Evolutionary conservation across 2,888 invertebrate species (phyloP), one percentile per base, ranked within the genome.

Genomic region (Oxyteleia sp.): DNA sequence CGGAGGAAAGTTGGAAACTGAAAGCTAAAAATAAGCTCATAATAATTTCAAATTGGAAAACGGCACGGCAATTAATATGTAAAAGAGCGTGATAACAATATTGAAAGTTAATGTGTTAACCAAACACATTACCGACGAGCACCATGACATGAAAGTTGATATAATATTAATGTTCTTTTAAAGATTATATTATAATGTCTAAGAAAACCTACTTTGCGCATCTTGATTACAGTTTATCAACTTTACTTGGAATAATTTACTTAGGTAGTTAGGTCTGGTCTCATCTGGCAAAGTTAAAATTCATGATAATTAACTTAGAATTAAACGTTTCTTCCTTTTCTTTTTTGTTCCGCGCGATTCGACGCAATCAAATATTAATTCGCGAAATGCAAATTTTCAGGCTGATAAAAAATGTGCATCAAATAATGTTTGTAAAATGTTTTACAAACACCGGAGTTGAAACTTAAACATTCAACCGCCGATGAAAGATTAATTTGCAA

Each of bases 151-250:
- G 41, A 41, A 45, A 15, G 20, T 47, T 63, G n/a, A 18, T 47
- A 20, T 16, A 47, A 63, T 20, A 63, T 63, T 63, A 47, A 47
- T 63, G 10, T 47, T 63, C 16, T 47, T 63, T 63, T 63, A 35
- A 32, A 63, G 29, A 61, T 59, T 43, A 45, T 32, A 47, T 32
- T 63, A 63, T 38, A 20, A 38, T 57, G 20, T 57, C 63, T 32
- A 47, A 32, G 63, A 32, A 61, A 63, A 32, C 20, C 13, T 13
- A 63, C 47, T 63, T 63, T 47, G 20, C 63, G 29, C 18, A 45
- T 63, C 63, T 47, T 63, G 63, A 63, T 63, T 63, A 63, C 47
- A 35, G 63, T 47, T 63, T 63, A 63, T 63, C 47, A 63, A 63
- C 32, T 63, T 63, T 63, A 47, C 18, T 63, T 32, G 32, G 63